phyloP scores from a whole-genome alignment of 92 coral and sea anemone genomes.

The Parazoanthus swiftii region DNA sequence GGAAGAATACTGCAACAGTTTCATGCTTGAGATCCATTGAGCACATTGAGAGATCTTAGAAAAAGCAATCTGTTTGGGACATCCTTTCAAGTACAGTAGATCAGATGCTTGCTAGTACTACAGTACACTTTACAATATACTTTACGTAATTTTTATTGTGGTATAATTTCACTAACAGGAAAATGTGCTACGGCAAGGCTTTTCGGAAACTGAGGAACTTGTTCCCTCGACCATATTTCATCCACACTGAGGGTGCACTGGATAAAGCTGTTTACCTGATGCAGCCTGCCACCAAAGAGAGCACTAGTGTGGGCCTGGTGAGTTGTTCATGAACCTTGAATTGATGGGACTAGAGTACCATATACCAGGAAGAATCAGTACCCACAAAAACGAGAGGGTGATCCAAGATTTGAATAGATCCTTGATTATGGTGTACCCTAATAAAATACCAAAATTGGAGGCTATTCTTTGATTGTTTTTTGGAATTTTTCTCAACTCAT shows the following conservation, averaged over 20 bases:
- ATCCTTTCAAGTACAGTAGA: not conserved
- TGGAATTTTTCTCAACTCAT: too few species aligned
- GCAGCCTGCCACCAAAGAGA: slow-evolving; percentile 61
- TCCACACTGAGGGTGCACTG: slow-evolving; percentile 81
- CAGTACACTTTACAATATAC: too few species aligned
- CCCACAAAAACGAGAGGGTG: too few species aligned
- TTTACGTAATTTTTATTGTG: not conserved
- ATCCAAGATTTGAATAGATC: too few species aligned
- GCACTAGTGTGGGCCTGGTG: slow-evolving; percentile 38
- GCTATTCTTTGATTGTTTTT: not conserved
- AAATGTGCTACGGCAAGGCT: slow-evolving; percentile 83
- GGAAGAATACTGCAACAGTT: too few species aligned
- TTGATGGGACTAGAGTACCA: not conserved
- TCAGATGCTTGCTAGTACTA: not conserved
- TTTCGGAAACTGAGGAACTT: slow-evolving; percentile 64
- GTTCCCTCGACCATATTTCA: slow-evolving; percentile 85
- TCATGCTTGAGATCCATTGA: too few species aligned
- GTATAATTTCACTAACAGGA: slow-evolving; percentile 48
- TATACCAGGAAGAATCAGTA: not conserved
- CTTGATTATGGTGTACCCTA: too few species aligned
- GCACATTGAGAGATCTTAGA: too few species aligned
- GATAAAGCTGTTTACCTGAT: slow-evolving; percentile 67
- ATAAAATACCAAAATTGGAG: too few species aligned
- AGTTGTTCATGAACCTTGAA: too few species aligned
- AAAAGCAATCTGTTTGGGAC: too few species aligned